These are phyloP conservation scores for Bubo scandiacus DNA, from an alignment of 2,113 vertebrate species.

Conservation along the genomic window DNA sequence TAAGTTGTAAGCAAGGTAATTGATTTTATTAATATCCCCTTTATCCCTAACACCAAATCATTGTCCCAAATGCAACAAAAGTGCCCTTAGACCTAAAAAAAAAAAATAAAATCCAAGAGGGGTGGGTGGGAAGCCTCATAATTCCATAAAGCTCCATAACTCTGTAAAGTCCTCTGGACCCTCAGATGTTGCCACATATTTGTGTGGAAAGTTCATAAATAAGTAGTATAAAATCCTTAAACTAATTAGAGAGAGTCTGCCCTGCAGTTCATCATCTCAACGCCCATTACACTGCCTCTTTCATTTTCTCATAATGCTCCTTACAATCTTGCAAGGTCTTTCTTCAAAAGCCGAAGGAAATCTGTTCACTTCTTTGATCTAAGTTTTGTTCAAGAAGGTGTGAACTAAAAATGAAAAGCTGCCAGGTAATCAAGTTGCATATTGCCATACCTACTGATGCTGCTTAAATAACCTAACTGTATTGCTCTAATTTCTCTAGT, in stretches of 20 bases:
- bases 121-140: fast-evolving
- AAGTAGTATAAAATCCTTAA: background rate
- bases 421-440: background rate
- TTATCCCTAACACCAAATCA: background rate
- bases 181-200: background rate
- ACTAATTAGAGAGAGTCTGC: background rate
- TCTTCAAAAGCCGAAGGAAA: background rate
- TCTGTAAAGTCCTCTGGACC: background rate
- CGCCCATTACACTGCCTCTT: background rate
- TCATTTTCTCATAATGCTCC: background rate
- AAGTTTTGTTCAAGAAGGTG: background rate
- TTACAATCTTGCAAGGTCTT: background rate
- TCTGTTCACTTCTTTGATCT: background rate
- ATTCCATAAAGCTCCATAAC: background rate
- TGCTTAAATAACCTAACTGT: background rate
- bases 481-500: background rate
- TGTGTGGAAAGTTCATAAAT: background rate
- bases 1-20: background rate
- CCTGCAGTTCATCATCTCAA: background rate
- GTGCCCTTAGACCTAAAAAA: background rate
- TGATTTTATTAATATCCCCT: background rate
- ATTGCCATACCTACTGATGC: background rate
- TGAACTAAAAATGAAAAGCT: conserved; percentile 13
- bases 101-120: too few species aligned
- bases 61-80: background rate